Evolutionary conservation across 2,888 invertebrate genomes (phyloP).

Genomic region (Mimas tiliae): DNA sequence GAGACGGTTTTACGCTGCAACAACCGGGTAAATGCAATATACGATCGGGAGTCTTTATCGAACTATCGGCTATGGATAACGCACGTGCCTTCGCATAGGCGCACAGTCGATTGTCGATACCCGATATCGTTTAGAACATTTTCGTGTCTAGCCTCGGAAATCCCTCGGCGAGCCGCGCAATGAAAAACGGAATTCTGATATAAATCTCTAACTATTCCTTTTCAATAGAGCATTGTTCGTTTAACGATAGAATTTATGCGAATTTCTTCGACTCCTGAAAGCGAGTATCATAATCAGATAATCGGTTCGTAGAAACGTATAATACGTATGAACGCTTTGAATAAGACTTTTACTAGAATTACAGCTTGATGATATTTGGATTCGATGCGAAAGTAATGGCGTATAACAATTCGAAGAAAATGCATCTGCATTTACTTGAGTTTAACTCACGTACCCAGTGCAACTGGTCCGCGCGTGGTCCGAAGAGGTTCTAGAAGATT

Average conservation of each 20-base stretch:
- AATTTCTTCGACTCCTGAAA: constrained; percentile 56
- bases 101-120: constrained; percentile 62
- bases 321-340: constrained; percentile 33
- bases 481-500: constrained; percentile 54
- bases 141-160: constrained; percentile 53
- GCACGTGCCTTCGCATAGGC: constrained; percentile 72
- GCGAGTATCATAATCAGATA: constrained; percentile 39
- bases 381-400: constrained; percentile 35
- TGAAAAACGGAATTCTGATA: constrained; percentile 65
- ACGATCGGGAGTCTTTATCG: constrained; percentile 73
- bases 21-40: constrained; percentile 68
- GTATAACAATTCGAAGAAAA: constrained; percentile 44
- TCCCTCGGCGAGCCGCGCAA: constrained; percentile 53
- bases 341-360: constrained; percentile 5
- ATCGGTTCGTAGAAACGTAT: constrained; percentile 38
- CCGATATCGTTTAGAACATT: constrained; percentile 63
- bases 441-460: constrained; percentile 53
- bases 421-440: constrained; percentile 47
- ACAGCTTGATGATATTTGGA: not conserved
- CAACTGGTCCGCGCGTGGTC: constrained; percentile 55
- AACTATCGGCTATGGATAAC: constrained; percentile 63
- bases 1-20: constrained; percentile 59
- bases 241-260: constrained; percentile 62
- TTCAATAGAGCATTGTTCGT: constrained; percentile 68
- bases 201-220: constrained; percentile 65